A percentile compares a stretch with the other conserved stretches of the same genome.
phyloP scores from a whole-genome alignment of 2,888 invertebrate genomes.

The Brachynemurus nebulosus region DNA sequence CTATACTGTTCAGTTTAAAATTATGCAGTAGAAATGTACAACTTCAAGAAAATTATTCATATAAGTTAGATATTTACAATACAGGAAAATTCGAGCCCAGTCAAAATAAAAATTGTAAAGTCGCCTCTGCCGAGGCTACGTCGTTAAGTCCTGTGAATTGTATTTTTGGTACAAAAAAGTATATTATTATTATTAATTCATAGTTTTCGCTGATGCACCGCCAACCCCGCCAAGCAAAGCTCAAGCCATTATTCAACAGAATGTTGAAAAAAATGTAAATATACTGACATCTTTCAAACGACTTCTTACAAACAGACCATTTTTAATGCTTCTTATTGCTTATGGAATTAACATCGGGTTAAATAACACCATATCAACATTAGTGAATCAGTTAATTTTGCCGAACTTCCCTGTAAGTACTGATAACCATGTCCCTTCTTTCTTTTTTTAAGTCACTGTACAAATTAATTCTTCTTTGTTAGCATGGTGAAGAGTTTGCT shows the following conservation, averaged over 20 bases:
- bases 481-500: slow-evolving; percentile 55
- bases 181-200: too few relatives aligned
- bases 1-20: too few relatives aligned
- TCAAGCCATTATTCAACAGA: slow-evolving; percentile 27
- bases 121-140: too few relatives aligned
- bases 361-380: slow-evolving; percentile 45
- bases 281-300: slow-evolving; percentile 16
- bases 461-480: slow-evolving; percentile 19
- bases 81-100: too few relatives aligned
- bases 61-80: too few relatives aligned
- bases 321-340: slow-evolving; percentile 23
- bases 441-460: neutral
- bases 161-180: too few relatives aligned
- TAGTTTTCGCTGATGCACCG: slow-evolving; percentile 43
- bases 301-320: slow-evolving; percentile 22
- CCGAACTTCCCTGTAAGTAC: slow-evolving; percentile 36
- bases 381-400: slow-evolving; percentile 41
- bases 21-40: too few relatives aligned
- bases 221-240: slow-evolving; percentile 40
- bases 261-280: slow-evolving; percentile 2
- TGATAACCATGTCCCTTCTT: neutral
- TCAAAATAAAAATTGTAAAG: too few relatives aligned
- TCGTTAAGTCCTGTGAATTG: too few relatives aligned
- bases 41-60: too few relatives aligned
- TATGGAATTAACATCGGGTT: slow-evolving; percentile 40